Evolutionary conservation across 1,140 invertebrate genomes (phyloP).

Genomic region (Cyclargus thomasi): DNA sequence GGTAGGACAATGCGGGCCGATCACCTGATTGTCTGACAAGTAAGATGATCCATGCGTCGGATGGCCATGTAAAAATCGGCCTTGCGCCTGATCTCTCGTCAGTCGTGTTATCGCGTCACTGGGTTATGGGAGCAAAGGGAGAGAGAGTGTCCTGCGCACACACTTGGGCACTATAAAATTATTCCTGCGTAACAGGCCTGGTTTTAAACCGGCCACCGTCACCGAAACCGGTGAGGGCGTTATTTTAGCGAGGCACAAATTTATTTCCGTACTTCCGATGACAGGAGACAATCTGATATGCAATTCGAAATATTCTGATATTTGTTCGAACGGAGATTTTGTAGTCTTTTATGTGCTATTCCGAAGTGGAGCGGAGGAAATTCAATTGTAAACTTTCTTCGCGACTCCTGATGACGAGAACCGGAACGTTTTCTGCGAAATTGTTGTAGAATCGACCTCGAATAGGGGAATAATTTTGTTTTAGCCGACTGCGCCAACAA

Average conservation of each 20-base stretch:
- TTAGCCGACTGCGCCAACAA: not conserved
- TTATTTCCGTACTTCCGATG: not conserved
- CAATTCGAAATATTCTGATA: not conserved
- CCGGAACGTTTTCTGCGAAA: not conserved
- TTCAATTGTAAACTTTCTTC: conserved; percentile 14
- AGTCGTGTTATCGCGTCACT: too few species aligned
- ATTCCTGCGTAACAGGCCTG: too few species aligned
- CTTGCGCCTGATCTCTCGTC: too few species aligned
- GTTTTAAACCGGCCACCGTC: too few species aligned
- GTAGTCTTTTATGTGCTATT: conserved; percentile 9
- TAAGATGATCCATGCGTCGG: too few species aligned
- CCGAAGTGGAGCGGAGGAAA: conserved; percentile 11
- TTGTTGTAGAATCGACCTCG: not conserved
- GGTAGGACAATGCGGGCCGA: too few species aligned
- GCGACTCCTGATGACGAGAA: conserved; percentile 8
- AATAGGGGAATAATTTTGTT: not conserved
- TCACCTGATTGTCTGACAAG: too few species aligned
- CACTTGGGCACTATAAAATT: too few species aligned
- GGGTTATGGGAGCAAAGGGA: too few species aligned
- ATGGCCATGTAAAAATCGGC: too few species aligned
- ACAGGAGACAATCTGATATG: not conserved
- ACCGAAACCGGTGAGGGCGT: too few species aligned
- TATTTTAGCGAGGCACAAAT: not conserved
- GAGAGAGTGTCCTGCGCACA: too few species aligned
- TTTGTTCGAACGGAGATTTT: conserved; percentile 7